phyloP scores from a whole-genome alignment of 2,797 vertebrate species.

The Pseudomugil gertrudae region DNA sequence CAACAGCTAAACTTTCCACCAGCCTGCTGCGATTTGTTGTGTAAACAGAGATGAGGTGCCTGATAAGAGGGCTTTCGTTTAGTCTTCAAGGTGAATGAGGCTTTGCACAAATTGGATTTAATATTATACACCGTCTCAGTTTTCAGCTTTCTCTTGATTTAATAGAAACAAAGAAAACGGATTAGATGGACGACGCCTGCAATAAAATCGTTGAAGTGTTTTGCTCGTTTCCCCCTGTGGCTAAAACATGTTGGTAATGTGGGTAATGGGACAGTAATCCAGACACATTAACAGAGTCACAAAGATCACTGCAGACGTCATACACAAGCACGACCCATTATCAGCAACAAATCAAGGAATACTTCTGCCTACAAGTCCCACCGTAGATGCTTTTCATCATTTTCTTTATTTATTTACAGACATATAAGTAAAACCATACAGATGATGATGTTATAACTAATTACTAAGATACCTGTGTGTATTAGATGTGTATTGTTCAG shows the following conservation, averaged over 20 bases:
- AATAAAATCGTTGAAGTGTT: constrained; percentile 1
- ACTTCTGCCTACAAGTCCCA: background rate
- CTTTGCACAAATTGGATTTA: constrained; percentile 5
- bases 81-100: constrained; percentile 5
- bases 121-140: constrained; percentile 4
- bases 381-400: background rate
- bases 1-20: constrained; percentile 53
- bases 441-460: background rate
- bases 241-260: constrained; percentile 19
- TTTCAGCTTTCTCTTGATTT: background rate
- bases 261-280: constrained; percentile 18
- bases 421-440: background rate
- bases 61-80: constrained; percentile 1
- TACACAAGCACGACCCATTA: constrained; percentile 6
- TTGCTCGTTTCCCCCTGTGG: constrained; percentile 2
- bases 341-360: constrained; percentile 1
- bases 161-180: constrained; percentile 1
- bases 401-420: background rate
- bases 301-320: constrained; percentile 13
- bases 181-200: constrained; percentile 3
- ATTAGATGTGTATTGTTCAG: background rate
- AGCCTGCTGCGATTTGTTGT: constrained; percentile 48
- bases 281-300: constrained; percentile 5
- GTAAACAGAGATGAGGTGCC: constrained; percentile 57
- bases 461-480: background rate